A percentile compares a stretch with the other conserved stretches of the same genome.
phyloP scores from a whole-genome alignment of 2,113 vertebrate species.

The Albula glossodonta region DNA sequence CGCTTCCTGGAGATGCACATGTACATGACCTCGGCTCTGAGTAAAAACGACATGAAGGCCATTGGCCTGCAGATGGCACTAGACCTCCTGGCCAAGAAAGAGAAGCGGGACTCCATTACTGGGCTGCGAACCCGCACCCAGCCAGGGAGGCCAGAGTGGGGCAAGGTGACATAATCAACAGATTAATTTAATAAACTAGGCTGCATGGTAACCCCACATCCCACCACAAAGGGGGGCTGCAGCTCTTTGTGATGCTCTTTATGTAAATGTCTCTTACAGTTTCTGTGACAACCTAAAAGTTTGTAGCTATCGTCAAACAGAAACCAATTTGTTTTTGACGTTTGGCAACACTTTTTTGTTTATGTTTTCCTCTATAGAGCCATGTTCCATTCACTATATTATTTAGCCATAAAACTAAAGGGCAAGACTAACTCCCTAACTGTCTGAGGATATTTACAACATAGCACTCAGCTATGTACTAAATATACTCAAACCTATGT shows the following conservation, averaged over 20 bases:
- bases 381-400: too few species aligned
- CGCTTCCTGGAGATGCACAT: conserved; percentile 87
- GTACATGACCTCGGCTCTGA: conserved; percentile 84
- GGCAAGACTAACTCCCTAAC: not conserved
- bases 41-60: conserved; percentile 86
- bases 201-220: not conserved
- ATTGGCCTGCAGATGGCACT: conserved; percentile 89
- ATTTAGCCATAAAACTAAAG: not conserved
- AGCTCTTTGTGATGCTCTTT: not conserved
- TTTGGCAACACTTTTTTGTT: not conserved
- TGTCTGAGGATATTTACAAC: too few species aligned
- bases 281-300: not conserved
- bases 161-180: conserved; percentile 62
- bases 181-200: not conserved
- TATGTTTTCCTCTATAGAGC: not conserved
- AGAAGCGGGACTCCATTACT: conserved; percentile 81
- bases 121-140: conserved; percentile 82
- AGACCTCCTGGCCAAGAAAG: conserved; percentile 82
- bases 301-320: not conserved
- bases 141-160: conserved; percentile 82
- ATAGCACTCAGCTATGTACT: too few species aligned
- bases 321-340: too few species aligned
- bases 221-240: not conserved
- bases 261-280: not conserved
- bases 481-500: too few species aligned